Percentiles rank a stretch among this genome's conserved stretches.
These are phyloP conservation scores for Pelochelys cantorii DNA, from an alignment of 2,797 vertebrate species.

Conservation along the genomic window DNA sequence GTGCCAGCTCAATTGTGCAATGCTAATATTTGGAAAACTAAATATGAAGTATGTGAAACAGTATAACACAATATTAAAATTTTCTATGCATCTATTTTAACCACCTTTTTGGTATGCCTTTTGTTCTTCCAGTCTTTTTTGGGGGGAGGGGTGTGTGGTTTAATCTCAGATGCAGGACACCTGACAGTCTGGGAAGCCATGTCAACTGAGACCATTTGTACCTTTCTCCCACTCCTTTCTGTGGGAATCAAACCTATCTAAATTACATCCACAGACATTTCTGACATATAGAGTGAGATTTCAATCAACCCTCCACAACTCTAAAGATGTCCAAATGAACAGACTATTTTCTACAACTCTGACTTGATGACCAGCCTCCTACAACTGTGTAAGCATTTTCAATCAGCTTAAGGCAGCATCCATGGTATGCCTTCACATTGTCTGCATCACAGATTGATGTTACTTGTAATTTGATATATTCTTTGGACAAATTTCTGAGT, in stretches of 20 bases:
- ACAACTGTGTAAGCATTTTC: neutral
- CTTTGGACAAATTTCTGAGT: neutral
- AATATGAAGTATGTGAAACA: neutral
- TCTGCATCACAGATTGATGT: neutral
- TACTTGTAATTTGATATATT: neutral
- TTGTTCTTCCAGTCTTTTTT: neutral
- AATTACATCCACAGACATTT: neutral
- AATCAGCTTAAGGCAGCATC: neutral
- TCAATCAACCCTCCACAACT: too few species aligned
- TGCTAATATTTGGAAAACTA: neutral
- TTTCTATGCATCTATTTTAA: neutral
- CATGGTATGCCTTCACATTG: neutral
- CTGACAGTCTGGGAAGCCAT: neutral
- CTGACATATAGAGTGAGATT: neutral
- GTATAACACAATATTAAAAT: neutral
- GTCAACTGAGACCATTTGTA: neutral
- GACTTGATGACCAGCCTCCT: neutral
- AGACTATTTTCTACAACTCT: neutral
- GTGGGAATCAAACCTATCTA: neutral
- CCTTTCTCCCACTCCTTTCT: neutral
- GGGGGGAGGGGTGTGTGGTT: neutral
- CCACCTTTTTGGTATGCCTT: neutral
- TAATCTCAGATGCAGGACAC: neutral
- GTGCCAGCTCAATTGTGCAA: neutral
- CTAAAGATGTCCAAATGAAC: neutral